Base-by-base conservation (phyloP, 2,888 invertebrate species). In the Acronicta psi region DNA sequence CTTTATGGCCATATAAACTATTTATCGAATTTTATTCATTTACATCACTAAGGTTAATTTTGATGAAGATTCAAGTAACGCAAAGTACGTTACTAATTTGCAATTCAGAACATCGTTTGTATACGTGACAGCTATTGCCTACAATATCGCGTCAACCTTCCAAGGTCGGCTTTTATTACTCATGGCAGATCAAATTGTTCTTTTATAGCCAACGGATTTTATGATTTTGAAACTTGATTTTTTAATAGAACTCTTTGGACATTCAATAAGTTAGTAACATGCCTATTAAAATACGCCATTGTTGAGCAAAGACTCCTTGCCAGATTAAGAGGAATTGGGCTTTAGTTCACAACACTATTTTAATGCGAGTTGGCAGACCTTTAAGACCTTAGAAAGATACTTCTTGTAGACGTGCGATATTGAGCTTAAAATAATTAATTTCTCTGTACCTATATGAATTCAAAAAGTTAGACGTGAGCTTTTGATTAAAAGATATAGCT, bases 81-180 rank as follows among this genome's bases (percentile, higher is more conserved):
- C n/a, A 11, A 11, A 50, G 49, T 53, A 51, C 42, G 56, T 61
- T 46, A 55, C 61, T 56, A 23, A 80, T 81, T 82, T 76, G 61
- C 59, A 77, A 82, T 81, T 80, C 82, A 68, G 62, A 69, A 63
- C 57, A 60, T 55, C 63, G 58, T 42, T 57, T 58, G 61, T 50
- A 59, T 56, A 67, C 67, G 56, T 58, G 58, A 57, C 52, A 58
- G 59, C 53, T 64, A 77, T 74, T 68, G 58, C 61, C 59, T 57
- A 45, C 45, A 62, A 66, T 53, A 72, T 77, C 64, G 66, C 54
- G 58, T 63, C 59, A 56, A 53, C 62, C 60, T 64, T 65, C 58
- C 80, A 81, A 82, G 82, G 82, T 62, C 71, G 60, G 10, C 25
- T 53, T 51, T 50, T 59, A 62, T 70, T 59, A 65, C 43, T 41